Evolutionary conservation across 2,113 vertebrate genomes (phyloP), one percentile per base, ranked within the genome.

Genomic region (Pachypanchax playfairii): DNA sequence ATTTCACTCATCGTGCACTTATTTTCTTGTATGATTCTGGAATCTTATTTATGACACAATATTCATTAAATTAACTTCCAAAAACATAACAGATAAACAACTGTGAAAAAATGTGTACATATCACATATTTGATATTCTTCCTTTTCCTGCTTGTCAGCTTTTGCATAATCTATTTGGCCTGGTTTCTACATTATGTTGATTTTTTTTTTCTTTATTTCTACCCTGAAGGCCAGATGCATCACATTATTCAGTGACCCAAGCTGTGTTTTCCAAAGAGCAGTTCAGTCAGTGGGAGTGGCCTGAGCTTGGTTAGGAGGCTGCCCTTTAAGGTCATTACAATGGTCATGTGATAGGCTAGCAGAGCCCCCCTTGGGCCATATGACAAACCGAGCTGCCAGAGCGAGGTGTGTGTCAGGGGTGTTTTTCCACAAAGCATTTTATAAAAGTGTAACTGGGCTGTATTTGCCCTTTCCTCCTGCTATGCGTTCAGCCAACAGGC

Each of bases 371-470:
- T n/a, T 80, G 91, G 89, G 91, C 85, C 88, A 77, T 67, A 90
- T 92, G 90, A 92, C 91, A 89, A 89, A 92, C 87, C 58, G 88
- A 79, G 79, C 88, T 91, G 88, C 86, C 85, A 86, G 72, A 64
- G 79, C 64, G 79, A 91, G 90, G 90, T 91, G 87, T 90, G 90
- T 90, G 88, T 91, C 91, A 89, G 88, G 91, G 90, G 91, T 91
- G 90, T 92, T 91, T 92, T 91, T 91, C 86, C 90, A 91, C 90
- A 91, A 92, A 92, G 89, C 90, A 89, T 91, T 92, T 90, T 89
- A 92, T 92, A 92, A 92, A 92, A 92, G 89, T 90, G 89, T 91
- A 91, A 91, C 89, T 88, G 89, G 85, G 79, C 85, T 81, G 83
- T 84, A 82, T 90, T 91, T 92, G 87, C 90, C 92, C 90, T 91